Base-by-base conservation (phyloP, 2,888 invertebrate genomes). In the Trypoxylon attenuatum region DNA sequence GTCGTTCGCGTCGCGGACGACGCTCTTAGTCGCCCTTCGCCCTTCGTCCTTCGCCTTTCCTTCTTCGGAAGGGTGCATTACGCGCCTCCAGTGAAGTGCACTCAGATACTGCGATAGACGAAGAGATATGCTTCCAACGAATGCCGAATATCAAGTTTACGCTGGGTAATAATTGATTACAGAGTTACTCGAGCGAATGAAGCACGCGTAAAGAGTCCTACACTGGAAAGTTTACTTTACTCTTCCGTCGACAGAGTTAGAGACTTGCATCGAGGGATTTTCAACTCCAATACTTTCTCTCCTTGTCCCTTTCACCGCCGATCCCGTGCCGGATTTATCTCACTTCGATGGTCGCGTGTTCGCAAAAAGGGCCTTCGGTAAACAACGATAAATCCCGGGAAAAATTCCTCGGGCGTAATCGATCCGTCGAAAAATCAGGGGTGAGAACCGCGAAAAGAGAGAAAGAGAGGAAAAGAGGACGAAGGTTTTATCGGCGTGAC, bases 401-500 rank as follows among this genome's bases (percentile, higher is more conserved):
- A 23, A 45, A 45, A 29, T 45, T 22, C 29, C 15, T 50, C 15
- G 8, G 13, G 43, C 43, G 15, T 16, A 65, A 67, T 52, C 22
- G 38, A 21, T 13, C 45, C 18, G 29, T 8, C 18, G 15, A 39
- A 23, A 65, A 56, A 55, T 47, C 49, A 47, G 13, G 43, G 46
- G 49, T 15, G n/a, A n/a, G n/a, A n/a, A n/a, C n/a, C 50, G 13
- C 13, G 13, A 38, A 6, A 4, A 16, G 27, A 29, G 43, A 25
- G 19, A 47, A 33, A 33, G 33, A 33, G 13, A 6, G 6, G 16
- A 29, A 47, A 53, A 25, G 19, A 47, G 29, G 19, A 8, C 43
- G n/a, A n/a, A n/a, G 41, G 33, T 33, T 33, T 61, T 73, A 78
- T 76, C 78, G 49, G 46, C 47, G 56, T 43, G 74, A 69, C 70